Base-by-base conservation (phyloP, 1,140 invertebrate species). In the Drosophila sp. region DNA sequence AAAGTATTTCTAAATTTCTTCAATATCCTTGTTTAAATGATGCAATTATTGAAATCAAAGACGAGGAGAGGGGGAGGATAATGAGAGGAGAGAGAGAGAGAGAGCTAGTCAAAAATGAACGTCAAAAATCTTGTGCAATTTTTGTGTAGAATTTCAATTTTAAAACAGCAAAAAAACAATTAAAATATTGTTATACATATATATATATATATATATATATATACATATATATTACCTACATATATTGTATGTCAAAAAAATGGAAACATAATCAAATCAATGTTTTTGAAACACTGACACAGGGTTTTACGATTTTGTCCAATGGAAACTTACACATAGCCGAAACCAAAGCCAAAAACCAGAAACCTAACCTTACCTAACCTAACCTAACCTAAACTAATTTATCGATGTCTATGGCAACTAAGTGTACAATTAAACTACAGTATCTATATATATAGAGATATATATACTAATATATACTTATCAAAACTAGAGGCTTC, bases 401-500 rank as follows among this genome's bases (percentile, higher is more conserved):
- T 60, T 41, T 77, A 65, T 85, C 72, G 60, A 66, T 89, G 72
- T 87, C 79, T 76, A 87, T 72, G 56, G 47, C 57, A 77, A 76
- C 58, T 66, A 67, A 76, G 47, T 77, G 66, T 75, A 83, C 66
- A 75, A 82, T 63, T 44, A 41, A 70, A 67, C 33, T 29, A 66
- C 47, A 61, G 76, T 74, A 64, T 65, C 61, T 66, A 70, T 81
- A 57, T 82, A 72, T 79, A 86, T 87, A 76, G 72, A 67, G 77
- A 84, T 84, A 55, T 78, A 70, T 57, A 57, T 56, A 69, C 68
- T 60, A 78, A 66, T 78, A 85, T 27, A 73, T 80, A 85, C 71
- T 75, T 71, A 78, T 72, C 76, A 76, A 75, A 87, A 83, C 84
- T 87, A 87, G 83, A 87, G 83, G 83, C 83, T 87, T 87, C 83